phyloP scores from a whole-genome alignment of 2,888 invertebrate genomes.

The Carpatolechia fugitivella region DNA sequence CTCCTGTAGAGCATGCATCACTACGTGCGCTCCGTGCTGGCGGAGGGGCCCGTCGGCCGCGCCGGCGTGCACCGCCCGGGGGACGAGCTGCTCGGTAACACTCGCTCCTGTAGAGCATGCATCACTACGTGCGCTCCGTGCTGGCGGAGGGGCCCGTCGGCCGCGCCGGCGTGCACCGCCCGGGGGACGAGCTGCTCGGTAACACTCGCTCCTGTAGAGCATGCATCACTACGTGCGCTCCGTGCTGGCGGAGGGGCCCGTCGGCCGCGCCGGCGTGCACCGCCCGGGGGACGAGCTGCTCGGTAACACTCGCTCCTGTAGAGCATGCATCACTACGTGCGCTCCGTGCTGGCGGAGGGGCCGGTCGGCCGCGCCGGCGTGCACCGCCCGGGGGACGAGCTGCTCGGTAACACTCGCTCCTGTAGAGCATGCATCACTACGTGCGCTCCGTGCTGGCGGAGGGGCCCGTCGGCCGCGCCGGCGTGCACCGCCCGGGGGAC shows the following conservation, averaged over 20 bases:
- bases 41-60: slow-evolving; percentile 98
- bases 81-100: slow-evolving; percentile 90
- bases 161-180: slow-evolving; percentile 90
- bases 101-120: slow-evolving; percentile 49
- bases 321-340: slow-evolving; percentile 95
- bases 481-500: slow-evolving; percentile 93
- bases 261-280: slow-evolving; percentile 93
- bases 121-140: slow-evolving; percentile 98
- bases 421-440: slow-evolving; percentile 87
- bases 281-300: slow-evolving; percentile 97
- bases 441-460: slow-evolving; percentile 98
- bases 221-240: slow-evolving; percentile 98
- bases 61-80: slow-evolving; percentile 94
- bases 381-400: slow-evolving; percentile 95
- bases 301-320: slow-evolving; percentile 40
- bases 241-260: slow-evolving; percentile 98
- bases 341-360: slow-evolving; percentile 97
- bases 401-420: slow-evolving; percentile 76
- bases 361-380: slow-evolving; percentile 96
- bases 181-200: slow-evolving; percentile 96
- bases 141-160: slow-evolving; percentile 99
- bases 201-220: background rate
- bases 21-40: slow-evolving; percentile 97
- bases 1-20: slow-evolving; percentile 83
- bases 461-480: slow-evolving; percentile 97